phyloP scores from a whole-genome alignment of 2,888 invertebrate species.

The Matsumyia berberina region DNA sequence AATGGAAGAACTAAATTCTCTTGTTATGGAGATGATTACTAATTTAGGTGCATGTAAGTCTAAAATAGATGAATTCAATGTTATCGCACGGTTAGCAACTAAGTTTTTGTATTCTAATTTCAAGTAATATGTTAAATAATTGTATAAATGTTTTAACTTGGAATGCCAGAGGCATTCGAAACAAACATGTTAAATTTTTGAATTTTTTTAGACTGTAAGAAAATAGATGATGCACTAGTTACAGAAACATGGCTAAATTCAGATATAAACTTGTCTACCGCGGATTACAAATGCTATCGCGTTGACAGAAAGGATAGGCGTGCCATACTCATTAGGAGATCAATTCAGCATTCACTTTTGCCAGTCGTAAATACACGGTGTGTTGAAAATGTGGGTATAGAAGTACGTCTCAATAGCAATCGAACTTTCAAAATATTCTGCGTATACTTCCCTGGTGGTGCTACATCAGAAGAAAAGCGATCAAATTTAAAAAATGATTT shows the following conservation, averaged over 20 bases:
- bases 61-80: slow-evolving; percentile 13
- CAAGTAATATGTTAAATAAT: slow-evolving; percentile 16
- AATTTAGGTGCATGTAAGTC: neutral
- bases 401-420: neutral
- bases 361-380: neutral
- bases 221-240: neutral
- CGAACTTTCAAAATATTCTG: neutral
- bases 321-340: slow-evolving; percentile 8
- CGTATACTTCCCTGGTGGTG: neutral
- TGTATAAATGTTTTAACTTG: too few relatives aligned
- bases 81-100: slow-evolving; percentile 23
- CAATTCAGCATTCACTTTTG: slow-evolving; percentile 21
- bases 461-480: neutral
- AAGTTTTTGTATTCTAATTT: slow-evolving; percentile 12
- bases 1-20: too few relatives aligned
- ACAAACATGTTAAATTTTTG: slow-evolving; percentile 2
- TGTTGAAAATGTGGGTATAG: neutral
- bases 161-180: neutral
- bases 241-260: slow-evolving; percentile 1
- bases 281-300: slow-evolving; percentile 21
- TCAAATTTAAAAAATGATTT: slow-evolving; percentile 4
- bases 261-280: neutral
- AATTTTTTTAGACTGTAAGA: neutral
- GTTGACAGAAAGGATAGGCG: neutral
- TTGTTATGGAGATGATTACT: neutral